Conservation (phyloP, 2,797 vertebrate genomes). For the Schizopygopsis malacanthus region DNA sequence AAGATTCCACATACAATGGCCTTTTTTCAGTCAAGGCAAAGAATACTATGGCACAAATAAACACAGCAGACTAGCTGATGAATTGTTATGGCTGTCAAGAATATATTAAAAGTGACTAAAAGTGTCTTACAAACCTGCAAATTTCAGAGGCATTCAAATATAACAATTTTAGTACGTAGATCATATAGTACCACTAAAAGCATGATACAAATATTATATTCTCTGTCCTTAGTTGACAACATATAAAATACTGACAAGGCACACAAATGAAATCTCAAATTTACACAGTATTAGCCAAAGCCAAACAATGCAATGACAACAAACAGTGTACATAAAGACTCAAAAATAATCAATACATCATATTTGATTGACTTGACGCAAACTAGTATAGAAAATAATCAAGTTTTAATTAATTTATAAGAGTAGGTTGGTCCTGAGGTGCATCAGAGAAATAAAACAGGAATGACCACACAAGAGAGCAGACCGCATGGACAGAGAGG, state of each 20-base stretch:
- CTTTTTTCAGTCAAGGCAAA: background rate
- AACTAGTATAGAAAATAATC: background rate
- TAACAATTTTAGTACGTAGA: background rate
- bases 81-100: conserved; percentile 12
- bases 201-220: conserved; percentile 1
- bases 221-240: conserved; percentile 12
- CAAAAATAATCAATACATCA: background rate
- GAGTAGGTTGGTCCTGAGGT: conserved; percentile 12
- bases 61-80: background rate
- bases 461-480: conserved; percentile 1
- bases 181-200: background rate
- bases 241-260: conserved; percentile 31
- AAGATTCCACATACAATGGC: background rate
- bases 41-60: background rate
- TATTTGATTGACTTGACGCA: conserved; percentile 1
- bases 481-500: background rate
- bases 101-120: background rate
- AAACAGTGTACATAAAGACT: background rate
- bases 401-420: background rate
- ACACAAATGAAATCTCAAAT: background rate
- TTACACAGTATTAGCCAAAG: conserved; percentile 8
- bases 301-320: conserved; percentile 17
- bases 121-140: background rate
- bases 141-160: background rate
- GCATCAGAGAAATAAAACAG: conserved; percentile 5